Base-by-base conservation (phyloP, 2,888 invertebrate genomes). In the Campoplex nolae region DNA sequence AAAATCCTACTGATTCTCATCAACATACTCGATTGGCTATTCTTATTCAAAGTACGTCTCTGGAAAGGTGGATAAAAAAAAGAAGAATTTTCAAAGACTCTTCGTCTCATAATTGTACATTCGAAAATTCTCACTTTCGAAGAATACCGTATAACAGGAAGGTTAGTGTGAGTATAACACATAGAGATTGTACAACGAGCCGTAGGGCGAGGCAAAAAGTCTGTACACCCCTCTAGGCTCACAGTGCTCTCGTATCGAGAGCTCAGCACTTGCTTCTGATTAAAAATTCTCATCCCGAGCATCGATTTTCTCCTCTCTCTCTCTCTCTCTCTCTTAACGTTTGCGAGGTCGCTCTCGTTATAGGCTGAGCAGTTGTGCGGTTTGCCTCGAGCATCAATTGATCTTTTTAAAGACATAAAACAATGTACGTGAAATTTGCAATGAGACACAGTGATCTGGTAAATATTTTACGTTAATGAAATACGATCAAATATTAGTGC, bases 231-330 rank as follows among this genome's bases (percentile, higher is more conserved):
- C 70, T 68, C 75, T 28, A n/a, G 48, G 73, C 45, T 28, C 74
- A 2, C 35, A 65, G 73, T 54, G 45, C 71, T 42, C 79, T 83
- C 54, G 65, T 73, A 83, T 65, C 77, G 71, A 62, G 75, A 75
- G 80, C 80, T 38, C 58, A 54, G 71, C 80, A 85, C 80, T 85
- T 71, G 58, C 76, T 65, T 58, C 80, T 85, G 84, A 85, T 85
- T 85, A 81, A 85, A 85, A 81, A 85, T 85, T 85, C 85, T 81
- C 85, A 77, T 85, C 81, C 81, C 71, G 45, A 56, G 65, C 62
- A 81, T 85, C 85, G 81, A 85, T 81, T 81, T 81, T 81, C 76
- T 76, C 76, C 11, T n/a, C 42, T 56, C 78, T 42, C 78, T 56
- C 78, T 42, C 74, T 76, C 11, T n/a, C 42, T 56, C 78, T 42